Evolutionary conservation across 2,888 invertebrate species (phyloP), one percentile per base, ranked within the genome.

Genomic region (Empis livida): DNA sequence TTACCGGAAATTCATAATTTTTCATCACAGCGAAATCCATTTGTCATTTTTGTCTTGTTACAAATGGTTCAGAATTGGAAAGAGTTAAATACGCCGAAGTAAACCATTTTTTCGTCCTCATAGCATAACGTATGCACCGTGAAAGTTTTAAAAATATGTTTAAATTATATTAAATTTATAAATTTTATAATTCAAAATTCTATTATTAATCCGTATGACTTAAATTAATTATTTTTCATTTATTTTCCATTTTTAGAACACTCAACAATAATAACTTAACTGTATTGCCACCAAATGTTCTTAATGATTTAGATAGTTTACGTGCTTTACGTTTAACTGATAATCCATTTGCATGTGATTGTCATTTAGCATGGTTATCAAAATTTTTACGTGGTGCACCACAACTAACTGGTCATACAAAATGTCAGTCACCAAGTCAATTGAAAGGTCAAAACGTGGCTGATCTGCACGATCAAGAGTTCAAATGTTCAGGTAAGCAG

Each of bases 251-350:
- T 42, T 65, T 5, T 75, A 92, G 92, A 54, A 91, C 92, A 0
- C 61, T 95, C 48, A 93, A 92, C 71, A 88, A 89, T 72, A 95
- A 95, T 72, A 92, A 91, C 62, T 68, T 95, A 55, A 92, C 90
- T 27, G 83, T 85, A 55, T 73, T 94, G 16, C 84, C 87, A 13
- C 76, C 84, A 65, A 88, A 90, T 65, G 78, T 88, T 59, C 80
- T 89, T 65, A 81, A 78, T 55, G 80, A 82, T 39, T 79, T 90
- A 68, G 78, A 80, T 51, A 78, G 88, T 40, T 74, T 94, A 45
- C 77, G 87, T 60, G 84, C 87, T 2, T 71, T 93, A 65, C 83
- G 90, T 47, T 73, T 93, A 49, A 81, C 84, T 5, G 91, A 92
- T 66, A 94, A 93, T 70, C 79, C 83, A 17, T 73, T 93, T 53